These are phyloP conservation scores for Recurvirostra avosetta DNA, from an alignment of 2,113 vertebrate species.

Conservation along the genomic window DNA sequence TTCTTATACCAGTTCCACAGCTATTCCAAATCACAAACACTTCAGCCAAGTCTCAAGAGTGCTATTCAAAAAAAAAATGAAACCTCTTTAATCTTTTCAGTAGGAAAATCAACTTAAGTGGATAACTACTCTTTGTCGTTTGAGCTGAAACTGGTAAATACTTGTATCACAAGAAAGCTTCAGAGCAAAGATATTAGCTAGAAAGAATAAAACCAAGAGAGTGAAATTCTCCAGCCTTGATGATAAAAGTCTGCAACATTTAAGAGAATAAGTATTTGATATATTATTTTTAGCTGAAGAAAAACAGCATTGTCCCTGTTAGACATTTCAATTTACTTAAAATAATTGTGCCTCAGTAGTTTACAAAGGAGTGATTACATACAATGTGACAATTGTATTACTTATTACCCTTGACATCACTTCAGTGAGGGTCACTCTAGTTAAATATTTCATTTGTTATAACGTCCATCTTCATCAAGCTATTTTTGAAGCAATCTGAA, in stretches of 20 bases:
- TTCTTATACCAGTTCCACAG: not conserved
- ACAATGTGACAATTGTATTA: slow-evolving; percentile 51
- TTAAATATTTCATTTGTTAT: slow-evolving; percentile 55
- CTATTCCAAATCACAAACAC: not conserved
- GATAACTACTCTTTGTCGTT: not conserved
- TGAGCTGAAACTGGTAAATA: not conserved
- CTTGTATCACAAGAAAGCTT: not conserved
- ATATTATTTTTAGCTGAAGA: slow-evolving; percentile 19
- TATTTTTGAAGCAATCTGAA: slow-evolving; percentile 38
- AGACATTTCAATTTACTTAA: slow-evolving; percentile 37
- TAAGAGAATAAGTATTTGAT: not conserved
- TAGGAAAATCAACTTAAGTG: slow-evolving; percentile 34
- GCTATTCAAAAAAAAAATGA: slow-evolving; percentile 13
- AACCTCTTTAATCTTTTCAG: slow-evolving; percentile 34
- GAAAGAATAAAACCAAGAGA: not conserved
- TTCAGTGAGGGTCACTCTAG: slow-evolving; percentile 46
- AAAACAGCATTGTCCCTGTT: not conserved
- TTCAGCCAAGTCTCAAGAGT: slow-evolving; percentile 14
- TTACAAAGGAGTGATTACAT: slow-evolving; percentile 51
- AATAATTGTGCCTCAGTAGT: slow-evolving; percentile 42
- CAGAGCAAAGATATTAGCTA: not conserved
- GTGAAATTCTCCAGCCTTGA: not conserved
- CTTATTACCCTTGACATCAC: slow-evolving; percentile 55
- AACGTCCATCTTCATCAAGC: slow-evolving; percentile 52
- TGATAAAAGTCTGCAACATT: not conserved